Conservation (phyloP, 2,888 invertebrate species). For the Abrostola triplasia region DNA sequence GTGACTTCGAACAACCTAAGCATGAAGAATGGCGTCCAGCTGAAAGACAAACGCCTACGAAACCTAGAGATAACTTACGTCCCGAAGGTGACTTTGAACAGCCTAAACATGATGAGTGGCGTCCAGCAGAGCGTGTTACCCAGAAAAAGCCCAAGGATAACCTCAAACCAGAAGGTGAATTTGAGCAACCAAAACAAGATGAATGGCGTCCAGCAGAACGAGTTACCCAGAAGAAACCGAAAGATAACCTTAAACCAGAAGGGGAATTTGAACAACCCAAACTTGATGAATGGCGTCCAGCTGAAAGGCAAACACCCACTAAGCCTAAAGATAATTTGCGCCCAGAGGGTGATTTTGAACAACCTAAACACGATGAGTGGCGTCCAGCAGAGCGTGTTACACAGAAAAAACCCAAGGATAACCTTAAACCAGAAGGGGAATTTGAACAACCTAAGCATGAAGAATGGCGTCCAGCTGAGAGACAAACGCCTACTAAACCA, state of each 20-base stretch:
- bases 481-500: constrained; percentile 70
- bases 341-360: constrained; percentile 79
- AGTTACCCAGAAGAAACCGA: constrained; percentile 81
- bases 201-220: constrained; percentile 75
- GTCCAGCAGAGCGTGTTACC: too few relatives aligned
- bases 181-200: constrained; percentile 75
- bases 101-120: constrained; percentile 67
- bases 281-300: constrained; percentile 82
- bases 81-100: constrained; percentile 88
- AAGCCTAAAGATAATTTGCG: constrained; percentile 86
- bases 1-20: constrained; percentile 82
- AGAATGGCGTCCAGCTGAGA: constrained; percentile 80
- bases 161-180: constrained; percentile 79
- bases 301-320: constrained; percentile 81
- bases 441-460: constrained; percentile 87
- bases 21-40: constrained; percentile 74
- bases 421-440: constrained; percentile 84
- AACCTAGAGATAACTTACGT: constrained; percentile 77
- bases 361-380: neutral
- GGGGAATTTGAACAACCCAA: constrained; percentile 85
- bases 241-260: constrained; percentile 88
- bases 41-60: constrained; percentile 61
- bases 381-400: neutral
- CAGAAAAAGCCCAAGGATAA: too few relatives aligned
- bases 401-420: constrained; percentile 40